Conservation (phyloP, 1,140 invertebrate genomes). For the Microvelia longipes region DNA sequence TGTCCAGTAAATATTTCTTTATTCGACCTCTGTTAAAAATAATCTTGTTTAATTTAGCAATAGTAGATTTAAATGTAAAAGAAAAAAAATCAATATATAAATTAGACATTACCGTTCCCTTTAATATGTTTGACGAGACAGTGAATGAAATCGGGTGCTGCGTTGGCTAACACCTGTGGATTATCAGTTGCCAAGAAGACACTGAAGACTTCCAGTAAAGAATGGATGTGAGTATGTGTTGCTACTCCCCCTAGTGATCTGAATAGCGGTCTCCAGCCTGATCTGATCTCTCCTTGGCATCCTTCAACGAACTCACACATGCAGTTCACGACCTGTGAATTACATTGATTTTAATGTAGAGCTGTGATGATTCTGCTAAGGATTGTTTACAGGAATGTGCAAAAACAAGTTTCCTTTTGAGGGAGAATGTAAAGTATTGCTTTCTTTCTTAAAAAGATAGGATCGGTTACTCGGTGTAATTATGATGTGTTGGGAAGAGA, state of each 20-base stretch:
- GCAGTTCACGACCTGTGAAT: conserved; percentile 74
- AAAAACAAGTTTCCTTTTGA: no score
- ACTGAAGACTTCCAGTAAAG: conserved; percentile 79
- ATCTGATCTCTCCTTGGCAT: conserved; percentile 76
- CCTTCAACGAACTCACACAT: conserved; percentile 91
- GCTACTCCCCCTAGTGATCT: conserved; percentile 71
- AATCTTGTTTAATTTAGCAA: no score
- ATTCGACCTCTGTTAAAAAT: no score
- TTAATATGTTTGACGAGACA: conserved; percentile 60
- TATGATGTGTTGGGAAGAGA: no score
- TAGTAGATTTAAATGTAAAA: no score
- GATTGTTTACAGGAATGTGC: no score
- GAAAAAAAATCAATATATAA: no score
- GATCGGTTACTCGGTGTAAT: no score
- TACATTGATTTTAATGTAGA: conserved; percentile 5
- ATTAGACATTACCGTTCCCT: conserved; percentile 31
- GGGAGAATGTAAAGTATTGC: no score
- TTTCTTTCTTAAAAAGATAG: no score
- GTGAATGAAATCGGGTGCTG: conserved; percentile 79
- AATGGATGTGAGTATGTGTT: conserved; percentile 40
- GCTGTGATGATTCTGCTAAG: no score
- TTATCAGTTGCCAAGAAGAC: conserved; percentile 85
- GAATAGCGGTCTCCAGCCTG: conserved; percentile 84
- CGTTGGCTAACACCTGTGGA: conserved; percentile 81
- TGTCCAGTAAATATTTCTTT: no score